Evolutionary conservation across 2,113 vertebrate species (phyloP), one percentile per base, ranked within the genome.

Genomic region (Ptilonorhynchus violaceus): DNA sequence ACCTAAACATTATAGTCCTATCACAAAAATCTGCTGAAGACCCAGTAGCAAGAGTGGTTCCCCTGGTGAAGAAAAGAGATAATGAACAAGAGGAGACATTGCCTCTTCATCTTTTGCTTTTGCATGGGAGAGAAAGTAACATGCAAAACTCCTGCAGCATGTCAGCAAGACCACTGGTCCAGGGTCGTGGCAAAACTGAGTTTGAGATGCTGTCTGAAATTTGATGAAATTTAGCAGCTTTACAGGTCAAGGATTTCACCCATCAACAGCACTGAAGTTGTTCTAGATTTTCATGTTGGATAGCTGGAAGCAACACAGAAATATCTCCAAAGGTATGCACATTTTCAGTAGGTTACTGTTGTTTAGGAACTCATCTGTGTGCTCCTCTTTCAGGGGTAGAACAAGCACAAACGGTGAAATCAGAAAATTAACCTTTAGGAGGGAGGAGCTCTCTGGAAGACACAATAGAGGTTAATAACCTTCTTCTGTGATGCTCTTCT

Each of bases 311-410:
- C 6, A 80, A 8, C 7, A 47, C 7, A 85, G 74, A 49, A 49
- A 31, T 88, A 69, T 85, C 88, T 95, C 72, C 89, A 95, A 47
- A 89, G 31, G 35, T 89, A 78, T 59, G 67, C 6, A 11, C 58
- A 58, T 91, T 96, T 96, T 96, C 68, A 28, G 76, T 80, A 85
- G 46, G 39, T 84, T 92, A 56, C 35, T 86, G 41, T 62, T 80
- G 62, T 77, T 95, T 88, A 82, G 33, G 63, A 95, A 93, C 33
- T 86, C 39, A 46, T 79, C 67, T 72, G 25, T 88, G 84, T 11
- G 19, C 75, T 89, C 90, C 55, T 56, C 44, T 42, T 85, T 80
- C 91, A 87, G 42, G n/a, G 18, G 89, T 35, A 89, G 70, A 72
- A 60, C 31, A 84, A 93, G 15, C 12, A 23, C 74, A 81, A 90